These are phyloP conservation scores for Vidua macroura DNA, from an alignment of 2,113 vertebrate genomes.

Conservation along the genomic window DNA sequence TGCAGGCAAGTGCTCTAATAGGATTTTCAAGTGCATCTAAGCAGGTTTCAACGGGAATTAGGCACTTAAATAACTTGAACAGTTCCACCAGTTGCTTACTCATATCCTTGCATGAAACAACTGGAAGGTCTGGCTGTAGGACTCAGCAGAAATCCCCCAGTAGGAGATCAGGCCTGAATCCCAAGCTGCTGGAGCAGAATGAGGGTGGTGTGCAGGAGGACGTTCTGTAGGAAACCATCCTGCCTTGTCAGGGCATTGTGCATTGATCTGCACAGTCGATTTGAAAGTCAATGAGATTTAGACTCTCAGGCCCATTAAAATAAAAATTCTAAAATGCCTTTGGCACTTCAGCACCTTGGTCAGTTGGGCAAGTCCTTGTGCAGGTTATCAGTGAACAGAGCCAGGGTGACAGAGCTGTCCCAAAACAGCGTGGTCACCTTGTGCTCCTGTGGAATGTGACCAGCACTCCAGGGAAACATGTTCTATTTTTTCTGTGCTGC, in stretches of 20 bases:
- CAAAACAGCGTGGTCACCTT: neutral
- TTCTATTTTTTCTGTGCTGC: neutral
- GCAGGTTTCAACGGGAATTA: neutral
- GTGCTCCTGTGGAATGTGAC: neutral
- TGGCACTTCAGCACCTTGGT: slow-evolving; percentile 7
- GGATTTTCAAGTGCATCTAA: slow-evolving; percentile 23
- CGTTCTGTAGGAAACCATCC: neutral
- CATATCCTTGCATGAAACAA: neutral
- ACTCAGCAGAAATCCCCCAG: neutral
- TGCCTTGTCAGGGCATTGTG: slow-evolving; percentile 15
- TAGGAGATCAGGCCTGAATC: neutral
- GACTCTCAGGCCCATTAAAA: slow-evolving; percentile 11
- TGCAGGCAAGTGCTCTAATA: slow-evolving; percentile 4
- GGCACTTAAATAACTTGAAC: neutral
- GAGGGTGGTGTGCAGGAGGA: neutral
- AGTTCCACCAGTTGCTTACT: neutral
- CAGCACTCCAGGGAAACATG: neutral
- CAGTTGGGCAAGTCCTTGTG: neutral
- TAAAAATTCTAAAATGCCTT: neutral
- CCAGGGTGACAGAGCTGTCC: neutral
- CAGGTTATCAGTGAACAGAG: neutral
- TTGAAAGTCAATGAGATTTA: slow-evolving; percentile 56
- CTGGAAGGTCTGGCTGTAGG: neutral
- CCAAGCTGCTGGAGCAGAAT: neutral
- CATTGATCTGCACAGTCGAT: slow-evolving; percentile 6